phyloP scores from a whole-genome alignment of 1,140 invertebrate species.

The Apolygus lucorum region DNA sequence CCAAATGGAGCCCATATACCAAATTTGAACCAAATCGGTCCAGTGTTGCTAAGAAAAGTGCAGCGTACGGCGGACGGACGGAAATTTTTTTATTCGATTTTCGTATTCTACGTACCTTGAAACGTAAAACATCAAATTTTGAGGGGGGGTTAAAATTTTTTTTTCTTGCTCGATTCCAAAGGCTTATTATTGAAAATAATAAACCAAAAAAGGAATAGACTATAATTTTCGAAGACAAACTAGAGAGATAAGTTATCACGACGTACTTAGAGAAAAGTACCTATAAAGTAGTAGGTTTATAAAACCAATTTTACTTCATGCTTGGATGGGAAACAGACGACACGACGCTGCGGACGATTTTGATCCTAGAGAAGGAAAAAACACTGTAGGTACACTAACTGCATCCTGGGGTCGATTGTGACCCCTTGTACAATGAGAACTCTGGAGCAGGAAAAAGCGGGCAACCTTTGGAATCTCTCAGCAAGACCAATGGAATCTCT shows the following conservation, averaged over 20 bases:
- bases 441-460: not conserved
- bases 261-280: not conserved
- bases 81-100: no score
- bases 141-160: no score
- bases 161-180: no score
- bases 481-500: not conserved
- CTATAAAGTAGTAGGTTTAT: not conserved
- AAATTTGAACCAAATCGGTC: no score
- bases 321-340: not conserved
- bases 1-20: no score
- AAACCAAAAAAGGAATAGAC: no score
- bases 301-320: not conserved
- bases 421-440: not conserved
- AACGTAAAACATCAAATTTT: no score
- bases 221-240: not conserved
- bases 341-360: not conserved
- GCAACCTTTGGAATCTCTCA: not conserved
- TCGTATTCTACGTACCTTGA: no score
- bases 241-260: not conserved
- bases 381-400: not conserved
- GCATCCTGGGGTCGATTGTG: not conserved
- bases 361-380: not conserved
- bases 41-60: no score
- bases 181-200: no score
- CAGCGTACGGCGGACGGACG: no score